Conservation (phyloP, 1,140 invertebrate species). For the Danaus melanippus region DNA sequence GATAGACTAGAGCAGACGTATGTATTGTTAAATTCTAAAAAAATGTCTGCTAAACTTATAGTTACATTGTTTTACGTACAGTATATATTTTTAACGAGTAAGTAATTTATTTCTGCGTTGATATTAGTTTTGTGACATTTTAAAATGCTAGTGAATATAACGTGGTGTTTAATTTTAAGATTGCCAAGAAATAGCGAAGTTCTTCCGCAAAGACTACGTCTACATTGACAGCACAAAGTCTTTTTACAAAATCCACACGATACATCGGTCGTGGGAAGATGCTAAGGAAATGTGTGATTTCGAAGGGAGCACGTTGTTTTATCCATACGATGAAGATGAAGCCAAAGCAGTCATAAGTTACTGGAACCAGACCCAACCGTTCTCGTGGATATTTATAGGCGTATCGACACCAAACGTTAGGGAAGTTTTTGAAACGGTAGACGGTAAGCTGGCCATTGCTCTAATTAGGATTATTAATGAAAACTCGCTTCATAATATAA, state of each 20-base stretch:
- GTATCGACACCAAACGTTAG: slow-evolving; percentile 38
- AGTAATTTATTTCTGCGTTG: slow-evolving; percentile 9
- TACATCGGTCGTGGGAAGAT: slow-evolving; percentile 36
- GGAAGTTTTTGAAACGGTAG: slow-evolving; percentile 47
- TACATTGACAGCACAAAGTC: slow-evolving; percentile 28
- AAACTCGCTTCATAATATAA: too few relatives aligned
- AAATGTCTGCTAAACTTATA: slow-evolving; percentile 15
- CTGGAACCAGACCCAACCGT: slow-evolving; percentile 40
- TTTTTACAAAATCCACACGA: slow-evolving; percentile 54
- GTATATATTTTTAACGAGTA: slow-evolving; percentile 17
- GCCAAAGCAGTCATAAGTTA: slow-evolving; percentile 29
- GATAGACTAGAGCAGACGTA: slow-evolving; percentile 4
- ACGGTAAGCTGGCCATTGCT: slow-evolving; percentile 27
- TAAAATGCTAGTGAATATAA: background rate
- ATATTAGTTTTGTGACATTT: too few relatives aligned
- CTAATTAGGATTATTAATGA: too few relatives aligned
- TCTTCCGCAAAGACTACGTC: slow-evolving; percentile 45
- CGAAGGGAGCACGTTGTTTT: slow-evolving; percentile 50
- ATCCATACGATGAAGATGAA: slow-evolving; percentile 40
- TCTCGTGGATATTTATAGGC: slow-evolving; percentile 36
- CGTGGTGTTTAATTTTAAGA: slow-evolving; percentile 28
- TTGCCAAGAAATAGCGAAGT: slow-evolving; percentile 30
- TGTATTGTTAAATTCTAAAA: slow-evolving; percentile 9
- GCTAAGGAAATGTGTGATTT: slow-evolving; percentile 35
- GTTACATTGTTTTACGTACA: slow-evolving; percentile 17